Evolutionary conservation across 2,888 invertebrate genomes (phyloP), one percentile per base, ranked within the genome.

Genomic region (Anoncus sp.): DNA sequence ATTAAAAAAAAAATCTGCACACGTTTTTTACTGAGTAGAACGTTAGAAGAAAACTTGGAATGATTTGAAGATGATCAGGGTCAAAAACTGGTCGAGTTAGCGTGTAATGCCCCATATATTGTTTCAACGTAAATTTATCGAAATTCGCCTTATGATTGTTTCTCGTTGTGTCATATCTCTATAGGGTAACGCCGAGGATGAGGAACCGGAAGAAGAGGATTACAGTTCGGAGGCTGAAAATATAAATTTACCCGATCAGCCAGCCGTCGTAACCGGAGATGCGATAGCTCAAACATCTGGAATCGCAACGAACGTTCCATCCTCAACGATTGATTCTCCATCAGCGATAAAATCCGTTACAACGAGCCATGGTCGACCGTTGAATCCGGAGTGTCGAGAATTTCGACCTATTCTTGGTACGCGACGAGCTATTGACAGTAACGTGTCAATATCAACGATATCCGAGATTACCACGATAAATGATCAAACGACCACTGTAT

Each of bases 361-460:
- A 22, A 69, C 81, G 40, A 79, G 75, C 65, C 76, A 80, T 45
- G 81, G 81, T 79, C 85, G 84, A 69, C 89, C 87, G 5, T 81
- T 90, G 35, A 90, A 91, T 78, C 91, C 91, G 7, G 89, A 91
- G 73, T 90, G 90, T 73, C 86, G 90, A 81, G 91, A 91, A 80
- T 91, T 91, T 66, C 87, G 88, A 40, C 84, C 83, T 12, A 53
- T 53, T 7, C n/a, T 67, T 27, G 78, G 66, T 9, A 3, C 53
- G n/a, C 75, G 72, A 79, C 77, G 63, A 63, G 47, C 72, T 5
- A 59, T 62, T 18, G 74, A 62, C 27, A 75, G 67, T 35, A 60
- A 45, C 43, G 66, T 22, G 6, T n/a, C 20, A 2, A 63, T 24
- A 6, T 31, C 31, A n/a, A n/a, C 79, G 6, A 62, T 18, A n/a